Evolutionary conservation across 2,113 vertebrate genomes (phyloP).

Genomic region (Salvator merianae): DNA sequence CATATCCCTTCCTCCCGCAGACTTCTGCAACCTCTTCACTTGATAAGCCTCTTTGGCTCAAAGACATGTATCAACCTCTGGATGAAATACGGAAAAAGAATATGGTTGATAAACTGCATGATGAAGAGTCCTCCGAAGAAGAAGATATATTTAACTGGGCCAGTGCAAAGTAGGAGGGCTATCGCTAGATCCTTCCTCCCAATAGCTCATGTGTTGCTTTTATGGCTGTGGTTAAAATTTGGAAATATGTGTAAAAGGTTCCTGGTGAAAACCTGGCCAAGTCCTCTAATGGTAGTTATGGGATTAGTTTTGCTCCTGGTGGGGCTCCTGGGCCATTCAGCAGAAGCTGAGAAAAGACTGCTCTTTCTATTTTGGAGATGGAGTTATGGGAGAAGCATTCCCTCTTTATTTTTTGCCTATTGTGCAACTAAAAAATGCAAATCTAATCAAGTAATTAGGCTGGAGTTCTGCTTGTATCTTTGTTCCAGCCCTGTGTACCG

Average conservation of each 20-base stretch:
- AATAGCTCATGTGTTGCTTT: neutral
- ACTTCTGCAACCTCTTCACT: neutral
- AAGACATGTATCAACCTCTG: constrained; percentile 26
- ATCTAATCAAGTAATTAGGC: neutral
- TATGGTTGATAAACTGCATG: constrained; percentile 19
- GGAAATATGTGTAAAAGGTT: neutral
- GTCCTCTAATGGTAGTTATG: too few species aligned
- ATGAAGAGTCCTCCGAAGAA: constrained; percentile 1
- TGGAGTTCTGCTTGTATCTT: neutral
- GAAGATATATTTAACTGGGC: constrained; percentile 23
- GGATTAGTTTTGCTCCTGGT: neutral
- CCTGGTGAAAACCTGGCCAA: neutral
- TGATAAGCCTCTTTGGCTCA: constrained; percentile 26
- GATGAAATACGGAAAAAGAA: constrained; percentile 5
- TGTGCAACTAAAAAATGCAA: too few species aligned
- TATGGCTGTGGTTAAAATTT: neutral
- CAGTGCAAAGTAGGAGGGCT: constrained; percentile 1
- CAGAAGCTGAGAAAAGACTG: too few species aligned
- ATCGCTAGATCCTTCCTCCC: neutral
- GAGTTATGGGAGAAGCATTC: neutral
- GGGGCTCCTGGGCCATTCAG: neutral
- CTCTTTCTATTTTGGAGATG: too few species aligned
- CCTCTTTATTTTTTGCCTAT: too few species aligned
- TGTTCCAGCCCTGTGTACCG: neutral
- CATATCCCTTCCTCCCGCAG: neutral